A percentile compares a stretch with the other conserved stretches of the same genome.
phyloP scores from a whole-genome alignment of 2,113 vertebrate species.

The Megaceryle torquata region DNA sequence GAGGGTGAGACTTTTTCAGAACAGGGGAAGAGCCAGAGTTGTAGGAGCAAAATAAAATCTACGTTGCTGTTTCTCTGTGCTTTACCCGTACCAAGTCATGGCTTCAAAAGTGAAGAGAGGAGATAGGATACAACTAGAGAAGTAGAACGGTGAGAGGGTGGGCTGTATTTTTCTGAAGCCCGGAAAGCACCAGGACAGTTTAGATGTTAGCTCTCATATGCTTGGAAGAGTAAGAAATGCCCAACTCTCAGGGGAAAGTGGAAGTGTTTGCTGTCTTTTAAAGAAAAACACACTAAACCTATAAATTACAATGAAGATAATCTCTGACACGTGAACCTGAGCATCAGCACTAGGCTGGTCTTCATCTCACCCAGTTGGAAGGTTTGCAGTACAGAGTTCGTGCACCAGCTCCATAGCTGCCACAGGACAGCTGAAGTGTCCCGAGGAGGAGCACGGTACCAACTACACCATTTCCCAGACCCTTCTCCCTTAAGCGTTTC shows the following conservation, averaged over 20 bases:
- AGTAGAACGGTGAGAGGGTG: not conserved
- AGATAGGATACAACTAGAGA: accelerated
- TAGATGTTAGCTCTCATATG: accelerated
- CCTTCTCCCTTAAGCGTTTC: not conserved
- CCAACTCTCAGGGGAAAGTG: no score
- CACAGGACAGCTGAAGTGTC: accelerated
- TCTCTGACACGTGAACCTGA: accelerated
- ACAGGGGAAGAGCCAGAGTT: not conserved
- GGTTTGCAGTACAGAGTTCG: accelerated
- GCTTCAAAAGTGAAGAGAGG: not conserved
- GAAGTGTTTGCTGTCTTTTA: not conserved
- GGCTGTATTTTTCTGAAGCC: not conserved
- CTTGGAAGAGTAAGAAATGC: not conserved
- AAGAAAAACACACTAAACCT: no score
- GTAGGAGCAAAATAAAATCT: not conserved
- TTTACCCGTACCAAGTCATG: accelerated
- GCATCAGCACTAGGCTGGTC: accelerated
- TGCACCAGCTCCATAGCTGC: not conserved
- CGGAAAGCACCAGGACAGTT: not conserved
- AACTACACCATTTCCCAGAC: accelerated
- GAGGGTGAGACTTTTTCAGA: not conserved
- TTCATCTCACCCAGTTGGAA: accelerated
- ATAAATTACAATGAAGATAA: accelerated
- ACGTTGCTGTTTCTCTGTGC: accelerated
- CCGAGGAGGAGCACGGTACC: not conserved